Evolutionary conservation across 2,888 invertebrate genomes (phyloP), one percentile per base, ranked within the genome.

Genomic region (Lissonota sp.): DNA sequence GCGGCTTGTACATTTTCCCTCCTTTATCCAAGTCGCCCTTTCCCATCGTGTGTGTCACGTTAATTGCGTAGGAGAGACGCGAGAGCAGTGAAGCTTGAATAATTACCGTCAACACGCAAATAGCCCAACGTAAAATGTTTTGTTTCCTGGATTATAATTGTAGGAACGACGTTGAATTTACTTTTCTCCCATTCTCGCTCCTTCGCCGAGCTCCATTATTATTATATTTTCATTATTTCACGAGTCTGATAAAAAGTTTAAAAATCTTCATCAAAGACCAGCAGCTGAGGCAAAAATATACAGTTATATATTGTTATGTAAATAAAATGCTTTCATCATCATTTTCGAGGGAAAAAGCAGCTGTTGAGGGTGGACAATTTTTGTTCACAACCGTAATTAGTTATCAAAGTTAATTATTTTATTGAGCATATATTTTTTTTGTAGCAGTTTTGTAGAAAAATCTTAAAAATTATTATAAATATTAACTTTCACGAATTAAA

Each of bases 1-100:
- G 51, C 80, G 84, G 83, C 69, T 73, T 83, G 82, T 82, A 85
- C 73, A 58, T 10, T 74, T 66, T 70, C 62, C 62, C 53, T 62
- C 26, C 53, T 53, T 5, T 53, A n/a, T 53, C 53, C 14, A 6
- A 14, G 12, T 53, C 16, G 14, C 53, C 14, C 53, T 53, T 16
- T 16, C 46, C 58, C 55, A 3, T 49, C 49, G 10, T 49, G 10
- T 14, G 66, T 74, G 88, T 88, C 87, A 88, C 83, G 82, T 89
- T 88, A 88, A 88, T 89, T 88, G 87, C 88, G 84, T 83, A 86
- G 84, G 85, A 82, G 84, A 81, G 85, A 83, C 83, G 85, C 84
- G 85, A 85, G 88, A 67, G 66, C 66, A 74, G 74, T 74, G 66
- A 62, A 62, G 66, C 70, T 64, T 74, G 71, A 81, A 74, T 78